Base-by-base conservation (phyloP, 2,888 invertebrate genomes). In the Oxytorus armatus region DNA sequence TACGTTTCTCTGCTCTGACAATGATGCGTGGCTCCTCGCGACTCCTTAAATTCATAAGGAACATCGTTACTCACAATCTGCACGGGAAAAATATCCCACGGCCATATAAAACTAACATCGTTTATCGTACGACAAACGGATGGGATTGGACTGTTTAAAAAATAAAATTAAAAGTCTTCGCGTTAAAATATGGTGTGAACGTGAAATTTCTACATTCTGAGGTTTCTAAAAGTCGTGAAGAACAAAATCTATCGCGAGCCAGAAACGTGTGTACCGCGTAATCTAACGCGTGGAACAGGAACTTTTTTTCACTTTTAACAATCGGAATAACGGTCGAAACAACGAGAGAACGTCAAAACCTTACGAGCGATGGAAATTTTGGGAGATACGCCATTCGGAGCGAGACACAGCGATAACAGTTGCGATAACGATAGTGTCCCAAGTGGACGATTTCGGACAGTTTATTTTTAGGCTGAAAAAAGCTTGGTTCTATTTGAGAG, bases 31-130 rank as follows among this genome's bases (percentile, higher is more conserved):
- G 36, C 36, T 39, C 23, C 51, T 51, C 53, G 14, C 51, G 66
- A 39, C n/a, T 68, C 66, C 66, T 68, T 36, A 23, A 68, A 68
- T 68, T 23, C 23, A 65, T 47, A 65, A 18, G 42, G 16, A 39
- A 16, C 18, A 65, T 65, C 65, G 65, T 65, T 65, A 33, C 14
- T 49, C 10, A 65, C 29, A 11, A n/a, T 42, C 14, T 18, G 49
- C 36, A 7, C 29, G 11, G 3, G 3, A 5, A 2, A 29, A 29
- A 29, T 29, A 29, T 11, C 11, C 18, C 36, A 4, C 36, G 8
- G 11, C n/a, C n/a, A n/a, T 14, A 36, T 11, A 21, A 39, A 18
- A 39, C n/a, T n/a, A n/a, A n/a, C n/a, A n/a, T n/a, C n/a, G n/a
- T n/a, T n/a, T n/a, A n/a, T n/a, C n/a, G n/a, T 11, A 36, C 5